Percentiles rank a stretch among this genome's conserved stretches.
Conservation (phyloP, 2,113 vertebrate species). For the Brachypteracias leptosomus region DNA sequence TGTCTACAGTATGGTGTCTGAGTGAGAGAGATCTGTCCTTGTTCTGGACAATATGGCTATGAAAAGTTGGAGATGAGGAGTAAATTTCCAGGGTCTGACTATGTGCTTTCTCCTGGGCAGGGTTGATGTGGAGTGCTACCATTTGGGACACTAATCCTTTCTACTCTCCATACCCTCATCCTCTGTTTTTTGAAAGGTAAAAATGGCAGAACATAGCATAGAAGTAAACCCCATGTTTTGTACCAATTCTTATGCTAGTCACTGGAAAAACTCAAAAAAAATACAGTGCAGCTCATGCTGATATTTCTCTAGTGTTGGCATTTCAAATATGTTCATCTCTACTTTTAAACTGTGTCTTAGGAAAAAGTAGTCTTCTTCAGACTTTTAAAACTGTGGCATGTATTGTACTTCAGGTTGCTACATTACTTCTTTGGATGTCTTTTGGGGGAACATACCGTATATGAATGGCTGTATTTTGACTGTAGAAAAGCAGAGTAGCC, state of each 20-base stretch:
- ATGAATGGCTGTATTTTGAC: not conserved
- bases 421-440: not conserved
- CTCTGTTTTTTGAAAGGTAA: not conserved
- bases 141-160: not conserved
- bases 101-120: not conserved
- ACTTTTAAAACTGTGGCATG: not conserved
- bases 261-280: not conserved
- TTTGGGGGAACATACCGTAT: not conserved
- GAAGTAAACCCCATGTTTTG: not conserved
- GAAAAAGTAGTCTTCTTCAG: not conserved
- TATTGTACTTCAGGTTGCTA: not conserved
- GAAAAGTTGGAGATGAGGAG: not conserved
- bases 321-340: not conserved
- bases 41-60: not conserved
- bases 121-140: not conserved
- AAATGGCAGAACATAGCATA: not conserved
- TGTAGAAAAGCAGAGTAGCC: not conserved
- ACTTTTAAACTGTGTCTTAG: not conserved
- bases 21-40: not conserved
- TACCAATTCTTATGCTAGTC: not conserved
- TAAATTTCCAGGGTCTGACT: not conserved
- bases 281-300: not conserved
- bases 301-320: not conserved
- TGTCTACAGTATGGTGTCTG: not conserved
- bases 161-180: not conserved